Percentiles rank a stretch among this genome's conserved stretches.
Conservation (phyloP, 2,797 vertebrate species). For the Sebastes minor region DNA sequence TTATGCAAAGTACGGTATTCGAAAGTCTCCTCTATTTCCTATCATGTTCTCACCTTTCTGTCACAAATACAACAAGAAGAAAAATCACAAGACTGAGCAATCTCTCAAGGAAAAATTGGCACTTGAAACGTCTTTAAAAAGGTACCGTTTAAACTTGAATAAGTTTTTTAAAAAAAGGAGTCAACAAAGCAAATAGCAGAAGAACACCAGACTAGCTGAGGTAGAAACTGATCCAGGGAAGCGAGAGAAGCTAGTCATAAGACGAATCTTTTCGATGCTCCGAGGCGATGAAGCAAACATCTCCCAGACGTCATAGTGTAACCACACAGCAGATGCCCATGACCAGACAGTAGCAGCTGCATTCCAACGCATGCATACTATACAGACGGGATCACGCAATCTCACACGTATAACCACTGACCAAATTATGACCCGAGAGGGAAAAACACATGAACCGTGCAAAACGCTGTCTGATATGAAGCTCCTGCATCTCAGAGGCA, state of each 20-base stretch:
- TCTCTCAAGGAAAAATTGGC: not conserved
- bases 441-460: not conserved
- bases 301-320: slow-evolving; percentile 55
- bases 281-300: slow-evolving; percentile 47
- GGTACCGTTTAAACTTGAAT: too few species aligned
- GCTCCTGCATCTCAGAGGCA: not conserved
- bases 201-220: not conserved
- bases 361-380: not conserved
- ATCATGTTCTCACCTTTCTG: not conserved
- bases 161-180: too few species aligned
- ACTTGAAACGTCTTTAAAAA: not conserved
- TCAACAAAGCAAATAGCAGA: not conserved
- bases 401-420: not conserved
- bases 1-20: too few species aligned
- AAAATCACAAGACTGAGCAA: not conserved
- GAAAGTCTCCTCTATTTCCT: not conserved
- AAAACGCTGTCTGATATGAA: not conserved
- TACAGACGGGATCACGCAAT: slow-evolving; percentile 5
- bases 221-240: not conserved
- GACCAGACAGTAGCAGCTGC: slow-evolving; percentile 59
- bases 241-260: slow-evolving; percentile 63
- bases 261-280: slow-evolving; percentile 57
- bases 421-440: slow-evolving; percentile 6
- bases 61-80: not conserved
- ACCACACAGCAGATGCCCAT: slow-evolving; percentile 65